These are phyloP conservation scores for Philhelius pedissequus DNA, from an alignment of 2,888 invertebrate species.

Conservation along the genomic window DNA sequence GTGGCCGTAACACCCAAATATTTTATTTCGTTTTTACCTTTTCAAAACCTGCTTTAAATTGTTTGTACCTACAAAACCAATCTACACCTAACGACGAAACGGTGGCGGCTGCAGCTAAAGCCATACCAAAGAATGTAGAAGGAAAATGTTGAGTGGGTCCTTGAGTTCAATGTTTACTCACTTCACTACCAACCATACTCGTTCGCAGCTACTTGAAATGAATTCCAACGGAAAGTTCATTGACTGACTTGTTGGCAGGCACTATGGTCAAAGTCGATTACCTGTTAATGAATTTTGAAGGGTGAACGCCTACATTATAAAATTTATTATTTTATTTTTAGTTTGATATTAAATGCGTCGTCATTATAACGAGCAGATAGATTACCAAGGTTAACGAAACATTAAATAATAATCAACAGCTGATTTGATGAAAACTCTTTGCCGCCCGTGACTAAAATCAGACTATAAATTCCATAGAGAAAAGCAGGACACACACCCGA, in stretches of 20 bases:
- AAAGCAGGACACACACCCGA: too few species aligned
- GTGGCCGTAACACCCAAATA: too few species aligned
- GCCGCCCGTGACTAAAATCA: too few species aligned
- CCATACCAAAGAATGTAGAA: too few species aligned
- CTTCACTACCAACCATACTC: too few species aligned
- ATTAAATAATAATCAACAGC: not conserved
- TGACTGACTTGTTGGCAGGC: not conserved
- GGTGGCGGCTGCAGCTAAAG: too few species aligned
- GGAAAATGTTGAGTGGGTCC: not conserved
- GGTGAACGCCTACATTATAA: not conserved
- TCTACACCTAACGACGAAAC: too few species aligned
- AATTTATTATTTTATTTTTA: not conserved
- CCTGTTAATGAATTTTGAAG: too few species aligned
- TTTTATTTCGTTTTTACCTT: too few species aligned
- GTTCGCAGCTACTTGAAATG: not conserved
- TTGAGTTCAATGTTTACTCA: not conserved
- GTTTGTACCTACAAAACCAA: too few species aligned
- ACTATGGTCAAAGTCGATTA: too few species aligned
- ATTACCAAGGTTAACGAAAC: not conserved
- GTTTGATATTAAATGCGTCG: not conserved
- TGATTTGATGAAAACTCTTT: not conserved
- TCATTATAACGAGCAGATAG: not conserved
- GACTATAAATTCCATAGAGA: not conserved
- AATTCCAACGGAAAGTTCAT: not conserved
- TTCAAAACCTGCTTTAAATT: too few species aligned